Conservation (phyloP, 2,797 vertebrate species). For the Nyctalus aviator region DNA sequence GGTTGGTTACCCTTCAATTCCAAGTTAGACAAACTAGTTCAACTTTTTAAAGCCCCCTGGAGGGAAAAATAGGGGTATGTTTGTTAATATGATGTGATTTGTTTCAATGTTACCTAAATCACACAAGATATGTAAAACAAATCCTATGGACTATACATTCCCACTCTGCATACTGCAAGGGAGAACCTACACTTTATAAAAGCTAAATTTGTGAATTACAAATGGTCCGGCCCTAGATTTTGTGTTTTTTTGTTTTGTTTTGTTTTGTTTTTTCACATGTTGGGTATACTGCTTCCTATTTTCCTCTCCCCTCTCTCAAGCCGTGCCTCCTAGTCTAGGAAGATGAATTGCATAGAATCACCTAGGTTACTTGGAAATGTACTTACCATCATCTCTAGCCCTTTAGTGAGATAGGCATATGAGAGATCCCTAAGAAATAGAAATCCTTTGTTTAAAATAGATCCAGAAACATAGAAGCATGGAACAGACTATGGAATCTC, state of each 20-base stretch:
- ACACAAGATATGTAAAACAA: background rate
- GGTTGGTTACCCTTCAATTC: background rate
- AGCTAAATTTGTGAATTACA: background rate
- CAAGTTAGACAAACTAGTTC: conserved; percentile 7
- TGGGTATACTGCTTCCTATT: background rate
- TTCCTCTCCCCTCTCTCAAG: background rate
- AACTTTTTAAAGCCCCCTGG: background rate
- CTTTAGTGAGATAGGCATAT: background rate
- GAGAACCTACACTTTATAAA: background rate
- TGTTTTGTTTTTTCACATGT: background rate
- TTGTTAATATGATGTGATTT: background rate
- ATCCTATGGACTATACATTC: background rate
- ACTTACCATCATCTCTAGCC: background rate
- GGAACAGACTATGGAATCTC: too few relatives aligned
- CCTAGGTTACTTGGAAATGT: background rate
- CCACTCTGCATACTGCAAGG: background rate
- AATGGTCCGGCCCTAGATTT: background rate
- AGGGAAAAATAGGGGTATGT: background rate
- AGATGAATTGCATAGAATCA: background rate
- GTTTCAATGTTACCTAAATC: conserved; percentile 27
- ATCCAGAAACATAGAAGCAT: too few relatives aligned
- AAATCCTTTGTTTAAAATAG: conserved; percentile 34
- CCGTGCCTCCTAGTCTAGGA: background rate
- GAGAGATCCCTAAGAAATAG: conserved; percentile 39
- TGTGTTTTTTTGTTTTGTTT: background rate